These are phyloP conservation scores for Taphrorychus bicolor DNA, from an alignment of 2,888 invertebrate genomes.

Conservation along the genomic window DNA sequence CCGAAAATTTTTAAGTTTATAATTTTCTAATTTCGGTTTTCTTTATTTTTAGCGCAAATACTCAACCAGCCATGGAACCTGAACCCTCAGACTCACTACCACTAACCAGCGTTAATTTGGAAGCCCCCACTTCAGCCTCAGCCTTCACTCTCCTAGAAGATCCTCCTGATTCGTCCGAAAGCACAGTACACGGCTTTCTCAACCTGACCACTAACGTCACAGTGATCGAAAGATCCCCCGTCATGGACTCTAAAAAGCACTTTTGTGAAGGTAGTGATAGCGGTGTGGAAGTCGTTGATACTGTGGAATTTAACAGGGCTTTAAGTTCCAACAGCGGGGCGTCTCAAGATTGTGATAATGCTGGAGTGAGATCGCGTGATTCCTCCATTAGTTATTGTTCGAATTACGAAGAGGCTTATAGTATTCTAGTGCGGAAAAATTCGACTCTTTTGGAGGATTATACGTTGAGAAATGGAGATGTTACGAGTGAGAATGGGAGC, in stretches of 20 bases:
- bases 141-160: no score
- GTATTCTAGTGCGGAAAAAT: conserved; percentile 58
- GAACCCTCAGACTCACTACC: not conserved
- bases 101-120: no score
- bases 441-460: conserved; percentile 58
- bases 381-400: conserved; percentile 82
- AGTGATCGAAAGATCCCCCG: conserved; percentile 51
- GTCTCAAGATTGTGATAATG: conserved; percentile 35
- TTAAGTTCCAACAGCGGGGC: conserved; percentile 66
- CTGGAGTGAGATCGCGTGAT: conserved; percentile 72
- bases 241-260: conserved; percentile 39
- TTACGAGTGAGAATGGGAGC: conserved; percentile 75
- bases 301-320: conserved; percentile 60
- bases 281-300: conserved; percentile 74
- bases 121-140: no score
- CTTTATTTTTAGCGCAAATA: no score
- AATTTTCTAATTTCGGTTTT: no score
- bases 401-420: conserved; percentile 70
- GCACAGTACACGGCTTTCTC: conserved; percentile 54
- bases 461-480: conserved; percentile 59
- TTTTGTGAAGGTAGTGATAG: conserved; percentile 78
- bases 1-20: no score
- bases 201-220: conserved; percentile 52
- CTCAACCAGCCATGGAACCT: not conserved
- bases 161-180: conserved; percentile 37